Evolutionary conservation across 2,113 vertebrate genomes (phyloP), one percentile per base, ranked within the genome.

Genomic region (Zosterops lateralis): DNA sequence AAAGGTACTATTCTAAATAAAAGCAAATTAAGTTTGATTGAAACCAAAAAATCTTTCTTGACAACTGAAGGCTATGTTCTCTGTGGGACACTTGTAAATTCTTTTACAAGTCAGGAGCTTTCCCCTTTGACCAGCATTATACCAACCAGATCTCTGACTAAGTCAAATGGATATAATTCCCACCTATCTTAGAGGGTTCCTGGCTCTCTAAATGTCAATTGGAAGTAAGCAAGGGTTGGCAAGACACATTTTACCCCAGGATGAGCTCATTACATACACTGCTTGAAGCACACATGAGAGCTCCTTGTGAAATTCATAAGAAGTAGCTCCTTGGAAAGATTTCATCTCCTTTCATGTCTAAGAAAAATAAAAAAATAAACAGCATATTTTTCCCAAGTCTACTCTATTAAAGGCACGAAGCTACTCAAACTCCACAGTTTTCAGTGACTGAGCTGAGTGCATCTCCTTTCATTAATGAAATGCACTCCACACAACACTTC

Each of bases 241-340:
- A 87, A 89, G 56, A 36, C 9, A n/a, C 2, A 0, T 74, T 84
- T 73, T 65, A 21, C 40, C 36, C 19, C 32, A 68, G 77, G 72
- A 53, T 21, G 57, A 68, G 38, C 58, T 91, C 54, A 62, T 84
- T 89, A 38, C 48, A 29, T 2, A 26, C 20, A 65, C 44, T 67
- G 36, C 82, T 96, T 64, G 71, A 96, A 89, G 74, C n/a, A 64
- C 57, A 40, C 17, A 40, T 60, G 78, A 95, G 78, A 87, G 42
- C 34, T 83, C 44, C 66, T 84, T 38, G 70, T 50, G 81, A 84
- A 75, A 84, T 73, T 68, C 45, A 32, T 74, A 85, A 72, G 62
- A 92, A 89, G 85, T 58, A 77, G 22, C 31, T 91, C 81, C 62
- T 84, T 26, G 20, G 50, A 85, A 71, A 79, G 54, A 85, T 54